Percentiles rank a stretch among this genome's conserved stretches.
Conservation (phyloP, 2,888 invertebrate species). For the Plutella xylostella region DNA sequence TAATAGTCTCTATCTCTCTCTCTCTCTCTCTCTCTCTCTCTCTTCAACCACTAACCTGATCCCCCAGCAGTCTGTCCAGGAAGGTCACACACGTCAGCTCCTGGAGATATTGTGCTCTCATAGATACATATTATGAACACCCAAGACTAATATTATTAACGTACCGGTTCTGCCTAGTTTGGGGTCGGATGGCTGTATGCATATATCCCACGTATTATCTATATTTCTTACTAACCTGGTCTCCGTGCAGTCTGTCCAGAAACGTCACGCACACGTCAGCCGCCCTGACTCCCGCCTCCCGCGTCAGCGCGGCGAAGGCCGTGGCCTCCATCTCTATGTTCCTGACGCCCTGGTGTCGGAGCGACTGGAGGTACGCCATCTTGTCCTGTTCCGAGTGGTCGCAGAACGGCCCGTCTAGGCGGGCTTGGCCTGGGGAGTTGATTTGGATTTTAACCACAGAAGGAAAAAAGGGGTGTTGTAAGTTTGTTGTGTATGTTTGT, state of each 20-base stretch:
- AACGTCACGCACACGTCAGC: conserved; percentile 80
- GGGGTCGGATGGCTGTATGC: too few species aligned
- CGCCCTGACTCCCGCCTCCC: conserved; percentile 72
- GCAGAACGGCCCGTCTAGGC: conserved; percentile 82
- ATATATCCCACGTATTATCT: too few species aligned
- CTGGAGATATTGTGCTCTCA: too few species aligned
- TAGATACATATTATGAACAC: too few species aligned
- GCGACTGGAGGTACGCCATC: conserved; percentile 65
- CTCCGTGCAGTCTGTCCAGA: conserved; percentile 76
- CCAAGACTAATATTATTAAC: too few species aligned
- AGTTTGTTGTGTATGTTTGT: too few species aligned
- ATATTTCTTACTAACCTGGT: conserved; percentile 64
- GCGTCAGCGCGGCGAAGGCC: conserved; percentile 77
- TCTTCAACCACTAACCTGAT: too few species aligned
- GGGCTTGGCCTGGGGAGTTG: conserved; percentile 74
- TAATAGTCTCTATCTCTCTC: too few species aligned
- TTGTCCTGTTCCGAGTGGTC: conserved; percentile 74
- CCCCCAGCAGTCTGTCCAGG: conserved; percentile 76
- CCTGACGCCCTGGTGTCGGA: conserved; percentile 68
- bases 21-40: too few species aligned
- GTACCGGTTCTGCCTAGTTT: too few species aligned
- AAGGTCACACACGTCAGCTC: conserved; percentile 81
- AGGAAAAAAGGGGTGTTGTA: too few species aligned
- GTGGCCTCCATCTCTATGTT: conserved; percentile 88
- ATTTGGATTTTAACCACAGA: too few species aligned